phyloP scores from a whole-genome alignment of 2,797 vertebrate genomes.

The Telmatherina bonti region DNA sequence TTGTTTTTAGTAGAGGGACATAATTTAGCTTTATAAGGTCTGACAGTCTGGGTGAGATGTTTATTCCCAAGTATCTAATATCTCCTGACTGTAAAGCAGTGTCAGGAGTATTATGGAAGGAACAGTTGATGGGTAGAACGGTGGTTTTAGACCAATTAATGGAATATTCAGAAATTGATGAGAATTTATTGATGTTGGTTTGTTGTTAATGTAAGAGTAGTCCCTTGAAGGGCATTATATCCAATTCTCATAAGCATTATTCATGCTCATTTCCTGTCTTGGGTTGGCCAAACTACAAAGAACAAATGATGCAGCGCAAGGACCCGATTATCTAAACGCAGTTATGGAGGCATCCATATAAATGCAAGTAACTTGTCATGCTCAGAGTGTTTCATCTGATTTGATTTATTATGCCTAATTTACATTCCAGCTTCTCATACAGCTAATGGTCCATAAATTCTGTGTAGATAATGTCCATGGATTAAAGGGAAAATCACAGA shows the following conservation, averaged over 20 bases:
- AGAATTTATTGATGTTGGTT: conserved; percentile 36
- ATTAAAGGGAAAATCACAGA: conserved; percentile 77
- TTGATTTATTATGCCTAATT: conserved; percentile 78
- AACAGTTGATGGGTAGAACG: no score
- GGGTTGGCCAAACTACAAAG: conserved; percentile 59
- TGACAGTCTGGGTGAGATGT: no score
- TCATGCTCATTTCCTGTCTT: conserved; percentile 44
- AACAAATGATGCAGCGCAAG: conserved; percentile 63
- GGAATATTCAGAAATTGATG: no score
- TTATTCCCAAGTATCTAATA: no score
- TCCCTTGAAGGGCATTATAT: conserved; percentile 45
- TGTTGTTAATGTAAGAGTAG: conserved; percentile 51
- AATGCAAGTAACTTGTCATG: conserved; percentile 64
- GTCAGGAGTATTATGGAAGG: no score
- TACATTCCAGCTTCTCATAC: conserved; percentile 72
- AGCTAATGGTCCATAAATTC: conserved; percentile 79
- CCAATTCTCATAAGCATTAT: conserved; percentile 42
- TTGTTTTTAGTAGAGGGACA: no score
- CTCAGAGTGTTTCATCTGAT: conserved; percentile 68
- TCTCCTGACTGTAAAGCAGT: no score
- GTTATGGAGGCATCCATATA: conserved; percentile 59
- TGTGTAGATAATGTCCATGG: conserved; percentile 73
- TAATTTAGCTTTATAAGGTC: no score
- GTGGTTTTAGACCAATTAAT: no score
- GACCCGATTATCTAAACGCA: conserved; percentile 65